Evolutionary conservation across 2,888 invertebrate genomes (phyloP), one percentile per base, ranked within the genome.

Genomic region (Rhodophaea formosa): DNA sequence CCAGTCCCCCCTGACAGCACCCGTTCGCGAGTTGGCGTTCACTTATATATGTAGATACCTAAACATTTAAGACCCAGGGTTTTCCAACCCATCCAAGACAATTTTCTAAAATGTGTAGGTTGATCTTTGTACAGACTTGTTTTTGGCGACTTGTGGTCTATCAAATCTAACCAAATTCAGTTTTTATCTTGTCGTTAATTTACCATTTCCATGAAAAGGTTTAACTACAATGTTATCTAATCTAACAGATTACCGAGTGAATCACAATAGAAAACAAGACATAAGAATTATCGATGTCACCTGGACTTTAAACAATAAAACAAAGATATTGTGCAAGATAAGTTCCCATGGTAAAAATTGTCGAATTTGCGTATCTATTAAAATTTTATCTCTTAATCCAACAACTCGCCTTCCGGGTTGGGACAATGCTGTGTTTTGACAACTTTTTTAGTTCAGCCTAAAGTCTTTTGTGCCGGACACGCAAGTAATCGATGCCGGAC

Each of bases 401-500:
- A 10, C 32, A 8, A 32, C 49, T n/a, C 8, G 32, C 8, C 86
- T 88, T 89, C 88, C 88, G 87, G 86, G 71, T 69, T 69, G 10
- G n/a, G 32, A 49, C 80, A 86, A 84, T 71, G 69, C 64, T 16
- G 60, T 86, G 79, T 87, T 87, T 80, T 86, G 86, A 81, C 81
- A 73, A 45, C 73, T 67, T 71, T 74, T 77, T 74, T 70, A 61
- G 67, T 67, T 68, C 63, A 63, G 61, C 59, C 74, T 73, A 74
- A 74, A 61, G 59, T 58, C 58, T 59, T 72, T 79, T 82, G 75
- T 80, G 57, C 60, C 56, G 60, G 61, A 63, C 64, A 74, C 71
- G 78, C 75, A 76, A 84, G 88, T 85, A 86, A 88, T 80, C 77
- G 84, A 88, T 82, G 80, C 88, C 88, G 87, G 88, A 88, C 80